Conservation (phyloP, 2,888 invertebrate genomes). For the Cryptocheilus praepositus region DNA sequence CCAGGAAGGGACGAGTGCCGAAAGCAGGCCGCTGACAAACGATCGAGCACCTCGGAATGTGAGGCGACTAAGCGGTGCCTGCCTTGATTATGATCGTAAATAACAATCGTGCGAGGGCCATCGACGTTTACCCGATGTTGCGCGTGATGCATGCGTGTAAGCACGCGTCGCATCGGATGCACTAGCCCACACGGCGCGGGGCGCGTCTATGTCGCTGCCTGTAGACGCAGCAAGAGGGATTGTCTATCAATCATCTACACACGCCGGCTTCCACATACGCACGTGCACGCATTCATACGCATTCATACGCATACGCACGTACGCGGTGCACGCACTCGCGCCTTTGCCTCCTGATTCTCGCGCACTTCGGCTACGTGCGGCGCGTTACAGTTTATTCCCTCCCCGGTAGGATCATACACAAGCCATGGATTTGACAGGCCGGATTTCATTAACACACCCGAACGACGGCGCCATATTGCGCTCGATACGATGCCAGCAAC, state of each 20-base stretch:
- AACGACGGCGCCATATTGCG: slow-evolving; percentile 21
- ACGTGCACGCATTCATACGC: neutral
- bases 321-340: slow-evolving; percentile 22
- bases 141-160: slow-evolving; percentile 53
- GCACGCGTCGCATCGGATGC: slow-evolving; percentile 29
- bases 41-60: too few species aligned
- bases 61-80: neutral
- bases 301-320: slow-evolving; percentile 19
- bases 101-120: slow-evolving; percentile 58
- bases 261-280: slow-evolving; percentile 4
- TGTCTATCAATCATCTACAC: slow-evolving; percentile 54
- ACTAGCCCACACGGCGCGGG: neutral
- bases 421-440: slow-evolving; percentile 44
- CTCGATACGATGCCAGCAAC: neutral
- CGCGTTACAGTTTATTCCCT: slow-evolving; percentile 44
- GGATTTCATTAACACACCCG: slow-evolving; percentile 50
- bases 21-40: too few species aligned
- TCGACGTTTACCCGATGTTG: slow-evolving; percentile 64
- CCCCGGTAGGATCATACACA: slow-evolving; percentile 29
- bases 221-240: slow-evolving; percentile 36
- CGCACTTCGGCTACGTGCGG: slow-evolving; percentile 14
- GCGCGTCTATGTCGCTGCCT: slow-evolving; percentile 6
- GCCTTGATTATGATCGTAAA: slow-evolving; percentile 66
- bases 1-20: too few species aligned
- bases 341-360: slow-evolving; percentile 5